A percentile compares a stretch with the other conserved stretches of the same genome.
These are phyloP conservation scores for Abscondita cerata DNA, from an alignment of 2,888 invertebrate genomes.

Conservation along the genomic window DNA sequence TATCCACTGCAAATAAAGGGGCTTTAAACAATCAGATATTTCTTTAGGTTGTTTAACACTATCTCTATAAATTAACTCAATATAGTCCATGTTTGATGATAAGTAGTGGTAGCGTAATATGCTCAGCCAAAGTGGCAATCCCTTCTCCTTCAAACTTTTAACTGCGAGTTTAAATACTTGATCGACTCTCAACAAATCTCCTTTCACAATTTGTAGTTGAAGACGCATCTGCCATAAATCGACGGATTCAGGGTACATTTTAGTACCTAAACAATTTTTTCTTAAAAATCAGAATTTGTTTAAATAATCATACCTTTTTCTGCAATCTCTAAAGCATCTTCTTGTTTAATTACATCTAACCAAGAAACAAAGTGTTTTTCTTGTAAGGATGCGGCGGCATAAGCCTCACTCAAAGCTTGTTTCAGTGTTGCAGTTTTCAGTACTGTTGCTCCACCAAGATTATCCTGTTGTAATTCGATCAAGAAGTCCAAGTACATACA, in stretches of 20 bases:
- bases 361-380: slow-evolving; percentile 51
- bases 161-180: slow-evolving; percentile 51
- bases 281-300: not conserved
- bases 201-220: slow-evolving; percentile 58
- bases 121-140: slow-evolving; percentile 60
- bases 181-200: slow-evolving; percentile 54
- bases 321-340: slow-evolving; percentile 41
- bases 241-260: slow-evolving; percentile 57
- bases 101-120: slow-evolving; percentile 53
- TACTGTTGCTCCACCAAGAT: slow-evolving; percentile 57
- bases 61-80: slow-evolving; percentile 57
- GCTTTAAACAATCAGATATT: slow-evolving; percentile 64
- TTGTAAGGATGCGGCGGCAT: slow-evolving; percentile 41
- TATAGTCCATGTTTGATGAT: slow-evolving; percentile 52
- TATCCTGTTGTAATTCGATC: slow-evolving; percentile 62
- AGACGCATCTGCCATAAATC: slow-evolving; percentile 63
- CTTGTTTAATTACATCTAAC: slow-evolving; percentile 48
- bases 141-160: slow-evolving; percentile 53
- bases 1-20: slow-evolving; percentile 68
- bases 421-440: slow-evolving; percentile 62
- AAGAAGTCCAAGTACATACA: slow-evolving; percentile 63
- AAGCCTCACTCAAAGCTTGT: slow-evolving; percentile 56
- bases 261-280: slow-evolving; percentile 52
- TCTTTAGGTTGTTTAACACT: slow-evolving; percentile 61
- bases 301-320: slow-evolving; percentile 34